These are phyloP conservation scores for Coluber constrictor DNA, from an alignment of 2,797 vertebrate species.

Conservation along the genomic window DNA sequence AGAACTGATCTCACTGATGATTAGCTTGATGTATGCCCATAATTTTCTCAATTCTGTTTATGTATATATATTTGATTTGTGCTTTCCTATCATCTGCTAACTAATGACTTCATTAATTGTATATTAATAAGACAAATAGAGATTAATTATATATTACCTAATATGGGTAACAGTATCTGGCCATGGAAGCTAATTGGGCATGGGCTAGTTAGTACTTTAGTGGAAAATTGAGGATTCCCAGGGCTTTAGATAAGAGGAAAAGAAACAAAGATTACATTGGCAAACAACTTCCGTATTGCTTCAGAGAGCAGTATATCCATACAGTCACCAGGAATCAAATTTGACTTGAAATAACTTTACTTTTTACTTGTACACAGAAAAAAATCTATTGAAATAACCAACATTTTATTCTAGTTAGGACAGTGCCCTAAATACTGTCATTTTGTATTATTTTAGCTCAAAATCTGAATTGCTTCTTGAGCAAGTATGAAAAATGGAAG, in stretches of 20 bases:
- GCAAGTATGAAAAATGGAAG: background rate
- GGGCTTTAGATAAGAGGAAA: background rate
- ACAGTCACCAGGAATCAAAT: background rate
- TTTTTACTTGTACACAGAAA: background rate
- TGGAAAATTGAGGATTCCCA: background rate
- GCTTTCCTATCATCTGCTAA: background rate
- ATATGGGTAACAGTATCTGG: background rate
- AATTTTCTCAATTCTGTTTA: background rate
- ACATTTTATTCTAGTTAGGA: background rate
- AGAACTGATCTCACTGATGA: background rate
- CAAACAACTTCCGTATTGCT: background rate
- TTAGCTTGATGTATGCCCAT: background rate
- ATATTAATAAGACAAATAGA: background rate
- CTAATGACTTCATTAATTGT: background rate
- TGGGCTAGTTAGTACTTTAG: background rate
- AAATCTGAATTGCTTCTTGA: background rate
- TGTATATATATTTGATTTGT: background rate
- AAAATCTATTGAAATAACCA: background rate
- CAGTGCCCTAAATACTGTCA: background rate
- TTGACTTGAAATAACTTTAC: background rate
- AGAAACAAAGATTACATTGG: background rate
- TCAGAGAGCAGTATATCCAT: background rate
- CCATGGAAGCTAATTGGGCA: background rate
- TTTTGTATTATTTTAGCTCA: background rate
- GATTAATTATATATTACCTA: background rate